These are phyloP conservation scores for Psilopsiagon aymara DNA, from an alignment of 2,113 vertebrate species.

Conservation along the genomic window DNA sequence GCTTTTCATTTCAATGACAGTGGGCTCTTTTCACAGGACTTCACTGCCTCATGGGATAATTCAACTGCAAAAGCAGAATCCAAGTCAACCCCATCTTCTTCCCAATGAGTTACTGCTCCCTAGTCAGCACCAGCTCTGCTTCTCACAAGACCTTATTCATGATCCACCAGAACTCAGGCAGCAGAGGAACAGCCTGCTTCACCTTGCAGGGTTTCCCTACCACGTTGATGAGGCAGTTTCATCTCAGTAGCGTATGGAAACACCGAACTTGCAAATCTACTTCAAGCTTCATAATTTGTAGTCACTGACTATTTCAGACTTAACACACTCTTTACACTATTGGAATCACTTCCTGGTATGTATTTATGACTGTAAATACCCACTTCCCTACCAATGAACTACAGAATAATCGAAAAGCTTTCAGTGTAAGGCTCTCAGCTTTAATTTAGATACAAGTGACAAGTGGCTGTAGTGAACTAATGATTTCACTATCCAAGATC, in stretches of 20 bases:
- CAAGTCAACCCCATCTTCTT: not conserved
- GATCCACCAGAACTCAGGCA: not conserved
- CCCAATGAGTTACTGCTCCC: not conserved
- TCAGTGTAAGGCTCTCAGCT: not conserved
- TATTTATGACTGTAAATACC: not conserved
- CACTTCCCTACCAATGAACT: not conserved
- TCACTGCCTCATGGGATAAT: not conserved
- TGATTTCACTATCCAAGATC: not conserved
- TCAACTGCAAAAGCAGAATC: not conserved
- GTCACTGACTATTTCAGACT: not conserved
- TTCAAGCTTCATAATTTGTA: not conserved
- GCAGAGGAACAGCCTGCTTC: not conserved
- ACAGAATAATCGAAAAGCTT: not conserved
- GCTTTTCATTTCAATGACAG: accelerated
- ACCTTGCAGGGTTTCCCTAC: not conserved
- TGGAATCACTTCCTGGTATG: not conserved
- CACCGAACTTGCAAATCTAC: not conserved
- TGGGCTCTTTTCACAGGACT: not conserved
- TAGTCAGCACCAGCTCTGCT: not conserved
- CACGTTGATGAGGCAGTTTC: accelerated
- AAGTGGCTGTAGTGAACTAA: not conserved
- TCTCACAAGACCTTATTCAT: accelerated
- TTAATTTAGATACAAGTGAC: not conserved
- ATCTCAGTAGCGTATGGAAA: not conserved
- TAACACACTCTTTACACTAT: not conserved